These are phyloP conservation scores for Spodoptera exigua DNA, from an alignment of 2,888 invertebrate genomes.

Conservation along the genomic window DNA sequence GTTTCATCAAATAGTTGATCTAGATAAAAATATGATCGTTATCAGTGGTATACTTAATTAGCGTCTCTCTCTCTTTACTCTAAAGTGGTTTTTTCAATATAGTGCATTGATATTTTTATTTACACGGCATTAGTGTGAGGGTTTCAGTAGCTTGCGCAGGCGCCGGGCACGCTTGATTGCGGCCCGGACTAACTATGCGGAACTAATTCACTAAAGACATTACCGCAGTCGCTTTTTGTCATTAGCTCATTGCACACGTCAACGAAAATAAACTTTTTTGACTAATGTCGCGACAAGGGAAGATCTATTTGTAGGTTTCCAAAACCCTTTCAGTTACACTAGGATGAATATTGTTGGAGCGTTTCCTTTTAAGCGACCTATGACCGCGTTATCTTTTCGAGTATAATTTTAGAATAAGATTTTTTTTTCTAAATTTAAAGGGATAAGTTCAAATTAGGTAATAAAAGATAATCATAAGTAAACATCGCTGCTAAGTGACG, in stretches of 20 bases:
- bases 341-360: conserved; percentile 41
- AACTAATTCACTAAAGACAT: conserved; percentile 81
- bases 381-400: neutral
- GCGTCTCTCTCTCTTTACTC: neutral
- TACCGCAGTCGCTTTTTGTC: conserved; percentile 73
- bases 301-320: conserved; percentile 24
- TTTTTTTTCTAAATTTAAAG: too few relatives aligned
- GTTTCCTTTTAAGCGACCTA: conserved; percentile 19
- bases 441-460: too few relatives aligned
- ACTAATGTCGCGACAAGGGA: conserved; percentile 53
- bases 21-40: neutral
- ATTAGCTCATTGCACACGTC: conserved; percentile 71
- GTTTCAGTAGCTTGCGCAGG: conserved; percentile 65
- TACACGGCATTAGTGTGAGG: conserved; percentile 3
- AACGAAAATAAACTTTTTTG: conserved; percentile 67
- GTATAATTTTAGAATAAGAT: neutral
- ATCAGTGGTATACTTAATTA: neutral
- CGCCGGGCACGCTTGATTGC: conserved; percentile 75
- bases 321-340: conserved; percentile 51
- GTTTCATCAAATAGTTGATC: neutral
- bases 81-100: neutral
- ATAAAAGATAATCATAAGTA: too few relatives aligned
- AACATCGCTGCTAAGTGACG: too few relatives aligned
- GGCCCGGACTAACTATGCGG: conserved; percentile 79
- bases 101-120: neutral